Conservation (phyloP, 1,140 invertebrate genomes). For the Hyles vespertilio region DNA sequence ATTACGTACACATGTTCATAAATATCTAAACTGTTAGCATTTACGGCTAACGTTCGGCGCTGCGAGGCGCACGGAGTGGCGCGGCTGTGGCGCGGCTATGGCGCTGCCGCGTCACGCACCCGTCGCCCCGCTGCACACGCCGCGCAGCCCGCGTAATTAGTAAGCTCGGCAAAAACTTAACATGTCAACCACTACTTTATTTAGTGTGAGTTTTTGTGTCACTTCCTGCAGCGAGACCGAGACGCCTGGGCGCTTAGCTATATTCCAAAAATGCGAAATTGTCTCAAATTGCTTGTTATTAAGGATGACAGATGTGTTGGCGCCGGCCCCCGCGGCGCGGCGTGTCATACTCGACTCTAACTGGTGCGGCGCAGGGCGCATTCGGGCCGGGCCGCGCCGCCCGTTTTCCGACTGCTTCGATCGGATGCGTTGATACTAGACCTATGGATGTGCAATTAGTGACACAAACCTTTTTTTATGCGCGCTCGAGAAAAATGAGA, state of each 20-base stretch:
- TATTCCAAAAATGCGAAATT: slow-evolving; percentile 72
- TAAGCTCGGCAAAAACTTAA: slow-evolving; percentile 46
- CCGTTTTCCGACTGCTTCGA: slow-evolving; percentile 34
- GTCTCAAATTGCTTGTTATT: slow-evolving; percentile 72
- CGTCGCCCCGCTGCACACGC: slow-evolving; percentile 43
- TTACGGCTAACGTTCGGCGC: slow-evolving; percentile 49
- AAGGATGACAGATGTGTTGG: slow-evolving; percentile 72
- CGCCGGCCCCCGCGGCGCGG: slow-evolving; percentile 35
- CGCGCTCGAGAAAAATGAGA: slow-evolving; percentile 32
- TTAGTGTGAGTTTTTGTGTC: slow-evolving; percentile 58
- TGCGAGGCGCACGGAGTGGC: slow-evolving; percentile 11
- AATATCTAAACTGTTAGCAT: slow-evolving; percentile 64
- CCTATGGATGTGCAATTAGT: slow-evolving; percentile 67
- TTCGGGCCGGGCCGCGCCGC: too few species aligned
- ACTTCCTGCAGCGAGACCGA: slow-evolving; percentile 56
- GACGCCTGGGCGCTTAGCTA: slow-evolving; percentile 52
- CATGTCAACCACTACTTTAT: slow-evolving; percentile 60
- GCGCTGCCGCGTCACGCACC: slow-evolving; percentile 26
- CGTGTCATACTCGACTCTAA: not conserved
- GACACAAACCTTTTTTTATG: slow-evolving; percentile 44
- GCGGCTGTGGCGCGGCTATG: slow-evolving; percentile 28
- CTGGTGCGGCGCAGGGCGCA: too few species aligned
- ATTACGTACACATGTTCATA: slow-evolving; percentile 71
- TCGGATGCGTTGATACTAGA: slow-evolving; percentile 65
- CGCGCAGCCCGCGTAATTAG: slow-evolving; percentile 40